Percentiles rank a stretch among this genome's conserved stretches.
These are phyloP conservation scores for Cephus sareptanus DNA, from an alignment of 2,888 invertebrate species.

Conservation along the genomic window DNA sequence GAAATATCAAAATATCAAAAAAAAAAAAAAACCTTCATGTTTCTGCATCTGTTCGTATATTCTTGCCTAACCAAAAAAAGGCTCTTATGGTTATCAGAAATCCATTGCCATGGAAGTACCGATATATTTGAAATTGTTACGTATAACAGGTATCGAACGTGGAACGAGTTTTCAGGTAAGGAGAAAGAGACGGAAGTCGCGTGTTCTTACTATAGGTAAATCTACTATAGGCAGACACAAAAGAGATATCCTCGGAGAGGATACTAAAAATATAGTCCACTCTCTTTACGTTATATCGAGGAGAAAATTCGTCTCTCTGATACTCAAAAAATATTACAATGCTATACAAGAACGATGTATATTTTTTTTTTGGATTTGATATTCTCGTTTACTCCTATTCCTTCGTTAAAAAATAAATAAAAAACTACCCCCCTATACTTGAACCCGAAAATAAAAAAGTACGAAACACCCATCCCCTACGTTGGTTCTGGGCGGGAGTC, in stretches of 20 bases:
- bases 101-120: neutral
- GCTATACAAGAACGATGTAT: neutral
- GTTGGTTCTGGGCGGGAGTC: conserved; percentile 8
- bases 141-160: neutral
- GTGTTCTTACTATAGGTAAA: neutral
- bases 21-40: neutral
- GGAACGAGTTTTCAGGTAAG: neutral
- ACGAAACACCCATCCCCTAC: conserved; percentile 25
- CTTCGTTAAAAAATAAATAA: neutral
- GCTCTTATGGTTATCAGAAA: neutral
- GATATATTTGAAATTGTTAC: neutral
- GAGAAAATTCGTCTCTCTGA: neutral
- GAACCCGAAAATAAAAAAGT: neutral
- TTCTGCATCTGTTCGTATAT: neutral
- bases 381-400: neutral
- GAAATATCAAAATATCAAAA: neutral
- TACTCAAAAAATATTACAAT: neutral
- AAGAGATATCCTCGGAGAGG: neutral
- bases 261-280: neutral
- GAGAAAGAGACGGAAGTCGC: neutral
- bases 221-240: too few species aligned
- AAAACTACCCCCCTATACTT: neutral
- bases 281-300: neutral
- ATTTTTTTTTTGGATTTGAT: neutral
- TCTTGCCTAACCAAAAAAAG: neutral